Evolutionary conservation across 92 coral and sea anemone species (phyloP).

Genomic region (Epizoanthus scotinus): DNA sequence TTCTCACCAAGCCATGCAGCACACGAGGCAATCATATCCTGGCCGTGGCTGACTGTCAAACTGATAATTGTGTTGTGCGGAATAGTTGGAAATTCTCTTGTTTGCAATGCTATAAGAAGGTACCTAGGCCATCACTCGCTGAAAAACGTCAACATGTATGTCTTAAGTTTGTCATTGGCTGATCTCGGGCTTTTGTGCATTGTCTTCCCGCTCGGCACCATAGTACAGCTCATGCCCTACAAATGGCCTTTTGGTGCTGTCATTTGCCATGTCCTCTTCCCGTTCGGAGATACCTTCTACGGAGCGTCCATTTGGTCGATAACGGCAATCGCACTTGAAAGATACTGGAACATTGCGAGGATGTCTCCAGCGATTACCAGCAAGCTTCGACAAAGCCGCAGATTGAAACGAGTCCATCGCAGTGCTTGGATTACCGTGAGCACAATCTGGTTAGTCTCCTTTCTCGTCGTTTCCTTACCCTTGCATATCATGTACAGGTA

Average conservation of each 20-base stretch:
- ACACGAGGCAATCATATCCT: not conserved
- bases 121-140: not conserved
- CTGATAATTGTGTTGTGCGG: constrained; percentile 13
- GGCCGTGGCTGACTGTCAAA: constrained; percentile 3
- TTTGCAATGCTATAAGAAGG: constrained; percentile 21
- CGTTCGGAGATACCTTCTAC: constrained; percentile 55
- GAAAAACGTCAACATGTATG: constrained; percentile 9
- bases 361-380: not conserved
- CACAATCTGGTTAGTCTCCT: constrained; percentile 8
- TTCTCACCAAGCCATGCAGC: not conserved
- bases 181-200: constrained; percentile 47
- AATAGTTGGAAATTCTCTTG: constrained; percentile 17
- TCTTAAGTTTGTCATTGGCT: constrained; percentile 49
- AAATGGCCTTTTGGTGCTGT: constrained; percentile 53
- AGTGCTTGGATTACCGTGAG: constrained; percentile 12
- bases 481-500: constrained; percentile 9
- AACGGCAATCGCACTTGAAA: constrained; percentile 51
- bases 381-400: no score
- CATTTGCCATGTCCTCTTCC: constrained; percentile 35
- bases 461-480: constrained; percentile 12
- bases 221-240: constrained; percentile 17
- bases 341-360: constrained; percentile 9
- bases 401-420: not conserved
- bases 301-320: constrained; percentile 58
- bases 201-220: constrained; percentile 30